Evolutionary conservation across 2,113 vertebrate species (phyloP).

Genomic region (Geococcyx californianus): DNA sequence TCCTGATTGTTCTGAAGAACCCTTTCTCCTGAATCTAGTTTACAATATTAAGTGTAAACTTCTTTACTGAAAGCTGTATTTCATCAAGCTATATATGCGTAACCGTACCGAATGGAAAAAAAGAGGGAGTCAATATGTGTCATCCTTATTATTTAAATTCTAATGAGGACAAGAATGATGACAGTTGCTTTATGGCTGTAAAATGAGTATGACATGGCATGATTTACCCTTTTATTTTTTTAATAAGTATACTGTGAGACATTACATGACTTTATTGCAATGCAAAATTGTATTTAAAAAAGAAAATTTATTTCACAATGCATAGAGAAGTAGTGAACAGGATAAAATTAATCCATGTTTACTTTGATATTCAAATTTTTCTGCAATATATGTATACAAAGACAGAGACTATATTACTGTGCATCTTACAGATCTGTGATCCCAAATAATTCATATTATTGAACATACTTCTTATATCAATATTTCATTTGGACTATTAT

Average conservation of each 20-base stretch:
- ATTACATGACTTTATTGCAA: background rate
- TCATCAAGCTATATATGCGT: background rate
- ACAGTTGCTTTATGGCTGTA: background rate
- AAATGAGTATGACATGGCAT: background rate
- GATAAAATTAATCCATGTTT: background rate
- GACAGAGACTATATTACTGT: background rate
- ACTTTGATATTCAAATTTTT: background rate
- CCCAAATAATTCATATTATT: background rate
- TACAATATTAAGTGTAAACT: background rate
- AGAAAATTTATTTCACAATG: background rate
- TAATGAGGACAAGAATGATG: background rate
- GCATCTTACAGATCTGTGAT: background rate
- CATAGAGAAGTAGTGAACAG: background rate
- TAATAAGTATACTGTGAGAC: background rate
- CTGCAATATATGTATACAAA: background rate
- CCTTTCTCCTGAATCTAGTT: background rate
- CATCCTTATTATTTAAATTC: background rate
- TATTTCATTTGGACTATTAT: background rate
- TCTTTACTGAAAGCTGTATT: background rate
- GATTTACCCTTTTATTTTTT: background rate
- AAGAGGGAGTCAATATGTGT: background rate
- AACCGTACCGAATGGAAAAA: background rate
- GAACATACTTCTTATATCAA: background rate
- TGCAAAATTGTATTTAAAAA: background rate
- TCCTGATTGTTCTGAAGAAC: background rate